phyloP scores from a whole-genome alignment of 2,888 invertebrate genomes.

The Drosophila anomelani region DNA sequence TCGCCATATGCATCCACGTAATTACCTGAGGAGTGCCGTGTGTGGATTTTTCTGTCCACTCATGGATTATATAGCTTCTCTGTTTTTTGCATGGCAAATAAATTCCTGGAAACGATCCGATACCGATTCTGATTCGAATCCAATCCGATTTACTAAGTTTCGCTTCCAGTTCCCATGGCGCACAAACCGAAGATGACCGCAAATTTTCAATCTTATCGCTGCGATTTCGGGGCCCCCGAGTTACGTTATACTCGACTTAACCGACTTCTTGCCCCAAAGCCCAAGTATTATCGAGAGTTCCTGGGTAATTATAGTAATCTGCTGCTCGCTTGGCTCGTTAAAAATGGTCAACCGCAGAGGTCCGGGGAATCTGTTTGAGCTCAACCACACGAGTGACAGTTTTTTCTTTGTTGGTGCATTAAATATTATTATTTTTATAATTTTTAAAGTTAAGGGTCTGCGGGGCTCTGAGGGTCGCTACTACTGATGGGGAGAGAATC shows the following conservation, averaged over 20 bases:
- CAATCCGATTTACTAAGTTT: conserved; percentile 2
- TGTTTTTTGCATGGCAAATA: conserved; percentile 14
- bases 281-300: conserved; percentile 20
- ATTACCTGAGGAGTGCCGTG: conserved; percentile 21
- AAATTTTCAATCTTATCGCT: conserved; percentile 65
- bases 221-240: conserved; percentile 40
- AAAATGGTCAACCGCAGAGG: conserved; percentile 38
- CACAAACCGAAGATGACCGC: conserved; percentile 67
- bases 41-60: conserved; percentile 44
- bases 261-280: conserved; percentile 1
- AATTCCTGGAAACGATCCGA: conserved; percentile 42
- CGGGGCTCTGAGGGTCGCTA: not conserved
- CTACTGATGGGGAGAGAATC: not conserved
- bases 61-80: conserved; percentile 29
- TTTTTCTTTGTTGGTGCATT: not conserved
- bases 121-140: conserved; percentile 9
- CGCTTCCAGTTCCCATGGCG: conserved; percentile 50
- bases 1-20: conserved; percentile 40
- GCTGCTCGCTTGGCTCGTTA: conserved; percentile 34
- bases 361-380: conserved; percentile 23
- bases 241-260: conserved; percentile 11
- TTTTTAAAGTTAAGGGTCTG: not conserved
- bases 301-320: conserved; percentile 41
- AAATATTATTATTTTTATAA: not conserved
- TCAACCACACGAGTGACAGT: conserved; percentile 11